phyloP scores from a whole-genome alignment of 1,140 invertebrate species.

The Varroa destructor region DNA sequence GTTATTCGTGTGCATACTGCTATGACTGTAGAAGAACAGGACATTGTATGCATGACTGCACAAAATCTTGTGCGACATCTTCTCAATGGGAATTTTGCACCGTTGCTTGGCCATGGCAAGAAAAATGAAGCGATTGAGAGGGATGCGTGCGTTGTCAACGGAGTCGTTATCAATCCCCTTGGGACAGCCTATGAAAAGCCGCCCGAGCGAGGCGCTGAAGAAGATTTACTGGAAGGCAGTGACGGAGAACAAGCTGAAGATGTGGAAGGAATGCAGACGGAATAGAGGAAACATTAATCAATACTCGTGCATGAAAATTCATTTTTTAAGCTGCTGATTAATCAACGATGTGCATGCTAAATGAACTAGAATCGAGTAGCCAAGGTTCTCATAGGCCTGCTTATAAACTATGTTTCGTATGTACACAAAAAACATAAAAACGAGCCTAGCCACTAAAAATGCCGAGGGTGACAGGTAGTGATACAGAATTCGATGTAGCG shows the following conservation, averaged over 20 bases:
- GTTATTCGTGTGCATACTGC: constrained; percentile 75
- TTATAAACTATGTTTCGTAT: too few species aligned
- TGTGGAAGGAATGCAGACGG: constrained; percentile 19
- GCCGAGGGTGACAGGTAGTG: too few species aligned
- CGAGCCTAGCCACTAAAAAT: too few species aligned
- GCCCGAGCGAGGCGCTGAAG: constrained; percentile 48
- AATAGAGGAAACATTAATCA: background rate
- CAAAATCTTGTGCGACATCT: constrained; percentile 75
- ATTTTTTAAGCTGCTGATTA: too few species aligned
- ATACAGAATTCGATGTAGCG: too few species aligned
- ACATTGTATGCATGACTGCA: constrained; percentile 78
- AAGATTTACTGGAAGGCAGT: constrained; percentile 29
- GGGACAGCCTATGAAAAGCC: constrained; percentile 72
- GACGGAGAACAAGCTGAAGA: constrained; percentile 7
- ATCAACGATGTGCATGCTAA: too few species aligned
- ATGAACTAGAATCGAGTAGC: too few species aligned
- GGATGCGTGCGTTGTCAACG: constrained; percentile 72
- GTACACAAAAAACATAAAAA: too few species aligned
- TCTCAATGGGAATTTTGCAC: constrained; percentile 76
- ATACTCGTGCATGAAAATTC: too few species aligned
- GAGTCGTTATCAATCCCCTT: constrained; percentile 78
- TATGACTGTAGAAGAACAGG: constrained; percentile 85
- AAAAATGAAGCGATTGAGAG: constrained; percentile 56
- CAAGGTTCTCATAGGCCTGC: too few species aligned
- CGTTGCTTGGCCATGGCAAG: constrained; percentile 54